Conservation (phyloP, 2,888 invertebrate species). For the Pteria penguin region DNA sequence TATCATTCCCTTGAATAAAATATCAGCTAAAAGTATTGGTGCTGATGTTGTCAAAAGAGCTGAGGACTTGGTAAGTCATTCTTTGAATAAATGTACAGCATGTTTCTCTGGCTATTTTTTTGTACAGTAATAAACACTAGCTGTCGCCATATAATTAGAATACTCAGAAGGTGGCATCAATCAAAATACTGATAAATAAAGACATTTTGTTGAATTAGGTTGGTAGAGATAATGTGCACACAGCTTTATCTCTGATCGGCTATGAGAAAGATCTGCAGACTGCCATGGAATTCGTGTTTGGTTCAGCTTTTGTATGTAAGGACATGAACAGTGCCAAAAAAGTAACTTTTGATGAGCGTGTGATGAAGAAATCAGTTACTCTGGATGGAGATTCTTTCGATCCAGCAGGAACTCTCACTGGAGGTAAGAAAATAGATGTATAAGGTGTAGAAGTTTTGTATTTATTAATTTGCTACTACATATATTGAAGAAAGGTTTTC, state of each 20-base stretch:
- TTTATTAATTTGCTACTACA: too few relatives aligned
- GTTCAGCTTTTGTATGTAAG: constrained; percentile 89
- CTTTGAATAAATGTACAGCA: too few relatives aligned
- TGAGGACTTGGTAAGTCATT: constrained; percentile 74
- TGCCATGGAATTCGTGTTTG: constrained; percentile 94
- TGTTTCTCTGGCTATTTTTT: too few relatives aligned
- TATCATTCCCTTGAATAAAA: constrained; percentile 95
- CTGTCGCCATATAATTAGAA: too few relatives aligned
- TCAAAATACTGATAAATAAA: background rate
- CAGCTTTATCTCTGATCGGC: constrained; percentile 89
- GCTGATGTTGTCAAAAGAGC: constrained; percentile 84
- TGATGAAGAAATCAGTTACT: constrained; percentile 85
- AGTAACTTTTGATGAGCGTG: constrained; percentile 87
- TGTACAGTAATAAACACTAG: too few relatives aligned
- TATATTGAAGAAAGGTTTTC: too few relatives aligned
- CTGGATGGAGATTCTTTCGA: constrained; percentile 95
- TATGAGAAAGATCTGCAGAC: constrained; percentile 85
- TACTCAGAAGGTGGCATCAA: background rate
- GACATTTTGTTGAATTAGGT: constrained; percentile 82
- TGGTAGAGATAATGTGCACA: constrained; percentile 89
- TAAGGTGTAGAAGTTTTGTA: too few relatives aligned
- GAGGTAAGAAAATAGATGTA: constrained; percentile 86
- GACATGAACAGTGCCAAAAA: constrained; percentile 90
- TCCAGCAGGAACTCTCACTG: constrained; percentile 93
- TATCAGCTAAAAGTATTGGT: constrained; percentile 85